Evolutionary conservation across 2,113 vertebrate species (phyloP).

Genomic region (Tonatia bakeri): DNA sequence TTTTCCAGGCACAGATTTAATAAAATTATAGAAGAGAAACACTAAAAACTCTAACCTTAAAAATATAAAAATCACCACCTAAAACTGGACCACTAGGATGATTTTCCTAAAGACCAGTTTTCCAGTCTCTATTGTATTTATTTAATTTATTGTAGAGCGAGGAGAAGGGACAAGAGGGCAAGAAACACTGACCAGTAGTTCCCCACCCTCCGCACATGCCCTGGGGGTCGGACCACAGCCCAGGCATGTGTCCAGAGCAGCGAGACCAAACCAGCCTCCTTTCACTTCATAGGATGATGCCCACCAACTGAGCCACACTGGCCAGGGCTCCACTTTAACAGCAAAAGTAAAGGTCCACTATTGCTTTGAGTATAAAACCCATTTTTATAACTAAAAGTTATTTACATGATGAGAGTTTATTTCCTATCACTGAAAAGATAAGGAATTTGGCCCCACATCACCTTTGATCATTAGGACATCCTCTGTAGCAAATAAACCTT

Average conservation of each 20-base stretch:
- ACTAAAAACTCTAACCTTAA: not conserved
- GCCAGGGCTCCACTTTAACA: not conserved
- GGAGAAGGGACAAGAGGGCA: too few relatives aligned
- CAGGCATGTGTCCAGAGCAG: too few relatives aligned
- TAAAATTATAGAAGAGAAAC: slow-evolving; percentile 9
- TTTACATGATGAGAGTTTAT: not conserved
- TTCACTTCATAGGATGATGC: too few relatives aligned
- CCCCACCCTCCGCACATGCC: too few relatives aligned
- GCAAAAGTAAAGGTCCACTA: slow-evolving; percentile 2
- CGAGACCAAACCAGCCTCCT: too few relatives aligned
- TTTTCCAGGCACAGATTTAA: not conserved
- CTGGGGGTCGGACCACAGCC: too few relatives aligned
- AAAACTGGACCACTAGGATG: slow-evolving; percentile 1
- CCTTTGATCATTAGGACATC: not conserved
- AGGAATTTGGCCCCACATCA: not conserved
- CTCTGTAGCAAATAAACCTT: not conserved
- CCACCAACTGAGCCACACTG: too few relatives aligned
- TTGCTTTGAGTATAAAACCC: not conserved
- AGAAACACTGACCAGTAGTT: too few relatives aligned
- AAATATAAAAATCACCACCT: not conserved
- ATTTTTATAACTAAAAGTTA: slow-evolving; percentile 11
- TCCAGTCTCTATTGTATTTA: not conserved
- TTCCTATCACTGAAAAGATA: not conserved
- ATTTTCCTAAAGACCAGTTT: slow-evolving; percentile 28
- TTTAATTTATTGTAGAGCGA: too few relatives aligned